Conservation (phyloP, 2,113 vertebrate species). For the Mohoua ochrocephala region DNA sequence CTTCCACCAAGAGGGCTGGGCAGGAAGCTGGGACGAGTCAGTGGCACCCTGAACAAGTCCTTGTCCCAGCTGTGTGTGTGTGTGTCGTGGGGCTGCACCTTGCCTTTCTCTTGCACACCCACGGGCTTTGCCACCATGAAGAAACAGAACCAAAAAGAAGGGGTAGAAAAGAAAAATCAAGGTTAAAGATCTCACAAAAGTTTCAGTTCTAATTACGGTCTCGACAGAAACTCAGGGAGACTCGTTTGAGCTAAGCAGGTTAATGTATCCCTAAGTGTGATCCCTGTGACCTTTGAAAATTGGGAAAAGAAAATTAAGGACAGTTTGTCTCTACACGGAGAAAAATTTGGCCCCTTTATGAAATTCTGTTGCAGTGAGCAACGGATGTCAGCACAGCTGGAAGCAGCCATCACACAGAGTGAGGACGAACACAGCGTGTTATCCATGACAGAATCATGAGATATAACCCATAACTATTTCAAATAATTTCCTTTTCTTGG, state of each 20-base stretch:
- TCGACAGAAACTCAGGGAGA: not conserved
- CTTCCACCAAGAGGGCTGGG: not conserved
- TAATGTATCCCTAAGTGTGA: not conserved
- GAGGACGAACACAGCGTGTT: fast-evolving
- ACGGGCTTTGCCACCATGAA: not conserved
- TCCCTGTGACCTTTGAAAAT: not conserved
- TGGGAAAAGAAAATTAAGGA: not conserved
- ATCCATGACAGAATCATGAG: not conserved
- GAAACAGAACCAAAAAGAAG: not conserved
- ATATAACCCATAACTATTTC: not conserved
- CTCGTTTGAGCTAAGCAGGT: not conserved
- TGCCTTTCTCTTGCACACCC: not conserved
- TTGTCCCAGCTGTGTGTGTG: not conserved
- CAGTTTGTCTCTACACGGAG: not conserved
- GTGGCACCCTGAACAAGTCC: not conserved
- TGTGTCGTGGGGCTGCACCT: not conserved
- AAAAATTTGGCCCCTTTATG: not conserved
- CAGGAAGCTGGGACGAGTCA: not conserved
- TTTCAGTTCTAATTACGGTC: not conserved
- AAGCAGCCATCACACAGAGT: not conserved
- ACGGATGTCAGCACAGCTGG: not conserved
- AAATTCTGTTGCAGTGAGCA: not conserved
- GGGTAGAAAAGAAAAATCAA: not conserved
- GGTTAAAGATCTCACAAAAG: not conserved
- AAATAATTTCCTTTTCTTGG: not conserved